phyloP scores from a whole-genome alignment of 2,113 vertebrate genomes.

The Melanerpes formicivorus region DNA sequence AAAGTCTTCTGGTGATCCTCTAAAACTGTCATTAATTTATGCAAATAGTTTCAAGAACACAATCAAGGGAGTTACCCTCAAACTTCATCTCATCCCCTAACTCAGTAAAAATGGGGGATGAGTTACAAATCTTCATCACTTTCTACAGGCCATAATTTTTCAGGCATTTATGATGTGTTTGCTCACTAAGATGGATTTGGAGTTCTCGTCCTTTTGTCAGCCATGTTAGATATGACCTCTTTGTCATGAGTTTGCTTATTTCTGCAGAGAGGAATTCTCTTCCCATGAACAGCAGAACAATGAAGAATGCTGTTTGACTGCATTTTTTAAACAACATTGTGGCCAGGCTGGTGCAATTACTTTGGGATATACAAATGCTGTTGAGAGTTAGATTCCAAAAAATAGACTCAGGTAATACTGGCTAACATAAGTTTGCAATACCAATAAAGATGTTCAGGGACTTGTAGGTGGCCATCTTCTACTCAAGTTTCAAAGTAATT shows the following conservation, averaged over 20 bases:
- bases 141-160: neutral
- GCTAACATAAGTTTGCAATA: neutral
- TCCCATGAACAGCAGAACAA: neutral
- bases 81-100: neutral
- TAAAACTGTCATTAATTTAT: neutral
- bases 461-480: neutral
- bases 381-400: neutral
- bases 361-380: neutral
- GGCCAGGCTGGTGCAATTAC: neutral
- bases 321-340: neutral
- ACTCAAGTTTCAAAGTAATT: neutral
- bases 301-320: neutral
- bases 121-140: neutral
- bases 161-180: neutral
- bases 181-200: neutral
- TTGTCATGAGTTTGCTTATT: neutral
- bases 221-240: accelerated
- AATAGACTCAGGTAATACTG: neutral
- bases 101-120: neutral
- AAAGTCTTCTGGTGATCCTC: neutral
- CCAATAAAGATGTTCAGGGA: neutral
- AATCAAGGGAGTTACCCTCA: neutral
- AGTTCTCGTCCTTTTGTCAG: neutral
- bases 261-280: neutral
- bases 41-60: neutral